Base-by-base conservation (phyloP, 1,140 invertebrate species). In the Rhopalosiphum maidis region DNA sequence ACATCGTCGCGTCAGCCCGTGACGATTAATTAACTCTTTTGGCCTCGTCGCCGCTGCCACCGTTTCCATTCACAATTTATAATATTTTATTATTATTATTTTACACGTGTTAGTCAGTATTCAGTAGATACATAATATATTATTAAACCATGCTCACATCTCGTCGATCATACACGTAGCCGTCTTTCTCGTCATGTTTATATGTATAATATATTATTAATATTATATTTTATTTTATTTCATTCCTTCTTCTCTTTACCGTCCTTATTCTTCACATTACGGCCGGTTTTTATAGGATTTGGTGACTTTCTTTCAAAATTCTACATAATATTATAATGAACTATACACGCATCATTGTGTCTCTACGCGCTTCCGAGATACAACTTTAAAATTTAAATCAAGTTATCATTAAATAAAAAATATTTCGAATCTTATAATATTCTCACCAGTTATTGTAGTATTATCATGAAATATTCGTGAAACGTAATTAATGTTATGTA, bases 21-120 rank as follows among this genome's bases (percentile, higher is more conserved):
- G 37, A 85, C 82, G 82, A 85, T 85, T 85, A 85, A 85, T 85
- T 85, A 85, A 85, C 82, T 85, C 37, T 85, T 85, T 85, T 41
- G 82, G 82, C 82, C 82, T 85, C 82, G 82, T 25, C 37, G 60
- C 60, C 30, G 60, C 60, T 30, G 82, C 82, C 82, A 85, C 82
- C 82, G 82, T 85, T 85, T 85, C 82, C 82, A 85, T 85, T 85
- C 82, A 85, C 22, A 37, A 37, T 35, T 82, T 82, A 68, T 68
- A 68, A 68, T 68, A 68, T n/a, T 68, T 68, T 68, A 68, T 68
- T 5, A 68, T 68, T 68, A 15, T n/a, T 15, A 68, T n/a, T n/a
- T 68, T 68, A 68, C 77, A 82, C 77, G 18, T n/a, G 35, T 82
- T 35, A 82, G n/a, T n/a, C 77, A 37, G 35, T 82, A 82, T 5